Evolutionary conservation across 2,888 invertebrate genomes (phyloP), one percentile per base, ranked within the genome.

Genomic region (Thera obeliscata): DNA sequence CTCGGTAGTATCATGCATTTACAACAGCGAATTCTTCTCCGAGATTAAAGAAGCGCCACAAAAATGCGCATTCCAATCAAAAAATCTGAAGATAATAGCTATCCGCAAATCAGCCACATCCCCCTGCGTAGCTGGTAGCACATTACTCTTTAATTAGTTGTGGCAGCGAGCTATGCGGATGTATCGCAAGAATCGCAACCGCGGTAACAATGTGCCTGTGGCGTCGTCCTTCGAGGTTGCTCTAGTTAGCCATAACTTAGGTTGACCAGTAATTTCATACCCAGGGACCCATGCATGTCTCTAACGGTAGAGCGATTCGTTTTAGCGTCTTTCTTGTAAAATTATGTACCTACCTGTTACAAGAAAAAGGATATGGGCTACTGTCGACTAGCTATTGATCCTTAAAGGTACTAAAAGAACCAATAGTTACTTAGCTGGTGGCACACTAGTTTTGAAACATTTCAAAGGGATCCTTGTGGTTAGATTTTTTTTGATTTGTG

Each of bases 141-240:
- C 64, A 73, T 69, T 70, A 72, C 72, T 76, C 73, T 77, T 73
- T 81, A 80, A 81, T 82, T 82, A 77, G 74, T 71, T 76, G 74
- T 76, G 79, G 76, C 75, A 68, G 80, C 79, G 76, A 84, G 86
- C 81, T 89, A 92, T 91, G 91, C 91, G 91, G 91, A 91, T 90
- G 82, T 82, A 83, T 82, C 86, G 90, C 33, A 50, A 60, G 38
- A 60, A 55, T 61, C 35, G 35, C 89, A 90, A 90, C 83, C 58
- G 65, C 58, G 48, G 66, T 12, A 64, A 82, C 80, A 81, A 80
- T 80, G 76, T 0, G 12, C 22, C 46, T 43, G 2, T 8, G 9
- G 12, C 36, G 41, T 50, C 65, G 64, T 85, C 90, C 90, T 90
- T 89, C 87, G 87, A 88, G 90, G 89, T 89, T 89, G 89, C 86